Evolutionary conservation across 2,797 vertebrate species (phyloP).

Genomic region (Danio tinwini): DNA sequence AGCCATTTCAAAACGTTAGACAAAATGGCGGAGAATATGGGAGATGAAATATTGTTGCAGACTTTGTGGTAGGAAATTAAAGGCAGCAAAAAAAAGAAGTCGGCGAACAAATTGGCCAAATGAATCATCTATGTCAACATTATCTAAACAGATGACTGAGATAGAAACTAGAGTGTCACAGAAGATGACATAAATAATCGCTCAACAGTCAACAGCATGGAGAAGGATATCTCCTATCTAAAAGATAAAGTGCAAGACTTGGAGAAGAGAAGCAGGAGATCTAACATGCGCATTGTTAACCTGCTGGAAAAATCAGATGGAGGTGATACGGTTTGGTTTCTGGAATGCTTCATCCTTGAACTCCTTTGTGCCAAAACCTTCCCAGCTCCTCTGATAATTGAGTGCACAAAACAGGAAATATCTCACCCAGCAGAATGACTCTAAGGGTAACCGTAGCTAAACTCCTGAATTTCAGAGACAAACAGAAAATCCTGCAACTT

Average conservation of each 20-base stretch:
- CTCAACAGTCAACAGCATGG: neutral
- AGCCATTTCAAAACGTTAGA: neutral
- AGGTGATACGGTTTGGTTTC: neutral
- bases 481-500: no score
- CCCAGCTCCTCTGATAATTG: neutral
- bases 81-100: neutral
- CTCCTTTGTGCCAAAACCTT: neutral
- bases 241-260: neutral
- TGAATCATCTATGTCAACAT: neutral
- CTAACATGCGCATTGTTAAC: neutral
- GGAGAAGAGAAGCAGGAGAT: neutral
- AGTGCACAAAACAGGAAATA: constrained; percentile 5
- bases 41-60: neutral
- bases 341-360: neutral
- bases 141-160: neutral
- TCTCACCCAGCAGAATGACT: no score
- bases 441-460: no score
- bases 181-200: neutral
- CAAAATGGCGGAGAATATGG: neutral
- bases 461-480: no score
- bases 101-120: no score
- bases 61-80: neutral
- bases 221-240: neutral
- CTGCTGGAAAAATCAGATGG: neutral
- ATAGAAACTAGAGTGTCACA: neutral